Evolutionary conservation across 2,888 invertebrate species (phyloP).

Genomic region (Seladonia tumulorum): DNA sequence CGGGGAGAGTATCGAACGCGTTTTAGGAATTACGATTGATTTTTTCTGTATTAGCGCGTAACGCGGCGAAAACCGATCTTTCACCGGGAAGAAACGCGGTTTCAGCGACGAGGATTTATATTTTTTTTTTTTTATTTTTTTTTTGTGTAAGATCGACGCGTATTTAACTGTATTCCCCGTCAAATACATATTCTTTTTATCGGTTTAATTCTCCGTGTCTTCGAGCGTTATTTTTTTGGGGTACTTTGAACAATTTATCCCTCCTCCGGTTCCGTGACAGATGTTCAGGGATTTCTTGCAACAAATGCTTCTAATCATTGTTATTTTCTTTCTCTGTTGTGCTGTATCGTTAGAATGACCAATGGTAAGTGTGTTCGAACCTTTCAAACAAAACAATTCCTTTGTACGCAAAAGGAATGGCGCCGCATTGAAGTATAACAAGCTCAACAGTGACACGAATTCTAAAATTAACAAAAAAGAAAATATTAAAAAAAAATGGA

Average conservation of each 20-base stretch:
- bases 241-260: neutral
- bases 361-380: constrained; percentile 61
- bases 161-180: constrained; percentile 30
- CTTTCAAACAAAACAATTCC: constrained; percentile 43
- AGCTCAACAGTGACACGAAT: constrained; percentile 60
- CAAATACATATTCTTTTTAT: constrained; percentile 15
- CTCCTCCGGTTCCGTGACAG: constrained; percentile 14
- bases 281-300: constrained; percentile 11
- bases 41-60: constrained; percentile 12
- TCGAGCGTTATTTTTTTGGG: neutral
- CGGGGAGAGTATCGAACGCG: constrained; percentile 4
- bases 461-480: constrained; percentile 50
- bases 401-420: constrained; percentile 30
- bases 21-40: constrained; percentile 20
- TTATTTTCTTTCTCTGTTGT: constrained; percentile 34
- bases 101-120: neutral
- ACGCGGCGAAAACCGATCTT: constrained; percentile 11
- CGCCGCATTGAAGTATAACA: constrained; percentile 36
- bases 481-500: constrained; percentile 39
- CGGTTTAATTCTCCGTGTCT: constrained; percentile 33
- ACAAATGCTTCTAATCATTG: constrained; percentile 16
- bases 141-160: constrained; percentile 20
- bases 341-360: constrained; percentile 63
- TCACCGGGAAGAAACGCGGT: neutral
- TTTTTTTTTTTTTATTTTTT: neutral